Evolutionary conservation across 1,140 invertebrate species (phyloP).

Genomic region (Zaprionus tsacasi): DNA sequence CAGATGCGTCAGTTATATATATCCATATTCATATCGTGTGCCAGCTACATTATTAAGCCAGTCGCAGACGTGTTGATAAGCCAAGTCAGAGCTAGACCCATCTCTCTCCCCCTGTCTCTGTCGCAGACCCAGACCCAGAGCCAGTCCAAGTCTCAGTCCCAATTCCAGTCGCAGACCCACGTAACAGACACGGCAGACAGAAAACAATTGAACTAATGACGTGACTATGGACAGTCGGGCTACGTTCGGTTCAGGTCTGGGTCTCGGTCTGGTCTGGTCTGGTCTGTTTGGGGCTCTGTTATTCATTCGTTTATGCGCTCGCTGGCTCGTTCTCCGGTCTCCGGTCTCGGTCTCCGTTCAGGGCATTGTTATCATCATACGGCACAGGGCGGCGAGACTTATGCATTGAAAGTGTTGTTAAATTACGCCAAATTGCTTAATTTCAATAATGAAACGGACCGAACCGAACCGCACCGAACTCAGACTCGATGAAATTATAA

Average conservation of each 20-base stretch:
- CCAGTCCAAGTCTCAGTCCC: background rate
- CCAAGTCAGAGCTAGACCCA: conserved; percentile 15
- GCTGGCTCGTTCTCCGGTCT: conserved; percentile 17
- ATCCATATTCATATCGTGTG: conserved; percentile 54
- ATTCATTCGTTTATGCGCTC: conserved; percentile 9
- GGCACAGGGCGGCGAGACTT: conserved; percentile 63
- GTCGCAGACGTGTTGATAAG: conserved; percentile 71
- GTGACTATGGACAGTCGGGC: conserved; percentile 74
- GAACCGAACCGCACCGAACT: background rate
- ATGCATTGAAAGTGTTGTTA: conserved; percentile 82
- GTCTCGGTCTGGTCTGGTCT: background rate
- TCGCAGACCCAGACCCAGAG: conserved; percentile 24
- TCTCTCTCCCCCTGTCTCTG: background rate
- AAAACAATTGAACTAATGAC: conserved; percentile 79
- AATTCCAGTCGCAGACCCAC: conserved; percentile 25
- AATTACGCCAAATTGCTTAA: conserved; percentile 83
- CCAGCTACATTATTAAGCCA: conserved; percentile 61
- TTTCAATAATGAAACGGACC: conserved; percentile 78
- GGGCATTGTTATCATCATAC: conserved; percentile 74
- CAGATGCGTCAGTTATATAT: background rate
- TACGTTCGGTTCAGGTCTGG: conserved; percentile 11
- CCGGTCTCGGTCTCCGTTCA: conserved; percentile 10
- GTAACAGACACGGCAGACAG: conserved; percentile 44
- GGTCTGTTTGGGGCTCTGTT: background rate
- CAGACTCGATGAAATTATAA: conserved; percentile 78